Evolutionary conservation across 2,113 vertebrate species (phyloP).

Genomic region (Lichenostomus cassidix): DNA sequence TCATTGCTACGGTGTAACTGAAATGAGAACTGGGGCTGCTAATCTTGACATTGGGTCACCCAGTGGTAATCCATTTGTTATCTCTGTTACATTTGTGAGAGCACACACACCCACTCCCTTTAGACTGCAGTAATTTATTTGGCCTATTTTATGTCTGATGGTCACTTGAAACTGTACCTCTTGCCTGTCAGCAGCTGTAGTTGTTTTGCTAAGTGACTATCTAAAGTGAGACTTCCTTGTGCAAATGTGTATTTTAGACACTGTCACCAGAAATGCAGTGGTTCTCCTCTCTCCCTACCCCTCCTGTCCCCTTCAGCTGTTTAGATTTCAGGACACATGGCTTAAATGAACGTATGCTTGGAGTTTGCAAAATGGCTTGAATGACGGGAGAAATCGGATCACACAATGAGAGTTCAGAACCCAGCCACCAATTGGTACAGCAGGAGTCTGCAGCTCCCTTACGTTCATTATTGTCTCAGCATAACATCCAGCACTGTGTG

Average conservation of each 20-base stretch:
- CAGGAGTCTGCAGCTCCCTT: slow-evolving; percentile 2
- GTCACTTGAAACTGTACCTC: slow-evolving; percentile 50
- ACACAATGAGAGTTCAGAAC: slow-evolving; percentile 53
- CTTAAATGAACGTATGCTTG: slow-evolving; percentile 25
- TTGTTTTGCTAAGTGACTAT: slow-evolving; percentile 42
- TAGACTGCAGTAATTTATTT: slow-evolving; percentile 39
- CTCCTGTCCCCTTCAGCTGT: slow-evolving; percentile 32
- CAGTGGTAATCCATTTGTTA: not conserved
- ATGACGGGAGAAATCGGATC: slow-evolving; percentile 49
- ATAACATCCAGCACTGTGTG: not conserved
- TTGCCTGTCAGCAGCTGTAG: slow-evolving; percentile 54
- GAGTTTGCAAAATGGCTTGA: slow-evolving; percentile 24
- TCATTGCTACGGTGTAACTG: not conserved
- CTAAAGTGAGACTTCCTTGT: slow-evolving; percentile 40
- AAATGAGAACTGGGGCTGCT: not conserved
- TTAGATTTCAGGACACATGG: slow-evolving; percentile 49
- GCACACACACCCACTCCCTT: not conserved
- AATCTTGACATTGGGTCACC: not conserved
- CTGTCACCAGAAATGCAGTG: slow-evolving; percentile 45
- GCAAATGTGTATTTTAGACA: slow-evolving; percentile 39
- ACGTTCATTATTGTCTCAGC: not conserved
- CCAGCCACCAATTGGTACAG: slow-evolving; percentile 40
- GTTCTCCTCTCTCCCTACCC: not conserved
- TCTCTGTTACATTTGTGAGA: slow-evolving; percentile 11
- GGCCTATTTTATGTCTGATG: slow-evolving; percentile 23